These are phyloP conservation scores for Zaprionus africanus DNA, from an alignment of 1,140 invertebrate species.

Conservation along the genomic window DNA sequence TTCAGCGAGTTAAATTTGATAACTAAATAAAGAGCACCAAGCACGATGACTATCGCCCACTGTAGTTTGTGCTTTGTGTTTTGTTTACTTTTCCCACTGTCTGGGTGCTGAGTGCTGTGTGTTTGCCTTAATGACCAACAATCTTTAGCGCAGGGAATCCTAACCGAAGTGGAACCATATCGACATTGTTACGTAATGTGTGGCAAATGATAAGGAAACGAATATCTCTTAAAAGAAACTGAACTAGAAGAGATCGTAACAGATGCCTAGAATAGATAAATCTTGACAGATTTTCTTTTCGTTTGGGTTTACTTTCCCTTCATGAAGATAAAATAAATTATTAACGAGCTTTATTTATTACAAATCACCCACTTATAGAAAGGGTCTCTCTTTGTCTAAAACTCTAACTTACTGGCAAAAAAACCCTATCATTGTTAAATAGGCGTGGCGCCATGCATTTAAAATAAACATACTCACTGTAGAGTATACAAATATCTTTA, in stretches of 20 bases:
- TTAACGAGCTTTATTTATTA: background rate
- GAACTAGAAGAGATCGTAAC: background rate
- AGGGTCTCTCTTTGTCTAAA: too few species aligned
- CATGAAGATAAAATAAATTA: background rate
- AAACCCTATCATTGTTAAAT: too few species aligned
- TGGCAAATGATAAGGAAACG: background rate
- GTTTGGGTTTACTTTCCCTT: background rate
- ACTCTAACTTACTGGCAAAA: too few species aligned
- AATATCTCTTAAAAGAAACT: background rate
- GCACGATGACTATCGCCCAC: background rate
- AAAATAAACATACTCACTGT: too few species aligned
- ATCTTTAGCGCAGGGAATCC: background rate
- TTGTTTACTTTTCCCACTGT: constrained; percentile 3
- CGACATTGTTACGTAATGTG: background rate
- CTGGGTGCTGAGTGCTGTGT: background rate
- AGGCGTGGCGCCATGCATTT: too few species aligned
- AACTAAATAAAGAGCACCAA: background rate
- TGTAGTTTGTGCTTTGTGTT: background rate
- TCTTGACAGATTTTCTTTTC: background rate
- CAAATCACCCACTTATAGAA: too few species aligned
- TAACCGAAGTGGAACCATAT: background rate
- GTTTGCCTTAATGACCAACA: background rate
- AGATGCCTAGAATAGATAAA: too few species aligned
- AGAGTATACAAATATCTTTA: too few species aligned
- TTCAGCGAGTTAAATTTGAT: background rate